phyloP scores from a whole-genome alignment of 2,113 vertebrate species.

The Peromyscus leucopus region DNA sequence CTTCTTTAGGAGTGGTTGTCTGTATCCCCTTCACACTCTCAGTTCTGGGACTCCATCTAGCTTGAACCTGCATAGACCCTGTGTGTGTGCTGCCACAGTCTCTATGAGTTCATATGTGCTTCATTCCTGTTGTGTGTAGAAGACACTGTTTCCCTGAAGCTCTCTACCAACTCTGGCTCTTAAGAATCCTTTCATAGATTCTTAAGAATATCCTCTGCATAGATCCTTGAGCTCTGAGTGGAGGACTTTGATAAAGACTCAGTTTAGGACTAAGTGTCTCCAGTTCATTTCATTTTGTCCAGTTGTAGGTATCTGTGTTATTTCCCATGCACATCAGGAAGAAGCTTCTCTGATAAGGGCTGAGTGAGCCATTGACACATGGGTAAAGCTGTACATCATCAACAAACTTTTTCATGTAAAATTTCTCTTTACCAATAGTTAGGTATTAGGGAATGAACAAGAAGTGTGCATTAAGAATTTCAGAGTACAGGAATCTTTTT shows the following conservation, averaged over 20 bases:
- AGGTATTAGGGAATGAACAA: background rate
- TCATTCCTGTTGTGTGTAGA: background rate
- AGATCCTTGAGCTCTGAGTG: background rate
- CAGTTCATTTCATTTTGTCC: background rate
- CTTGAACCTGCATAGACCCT: background rate
- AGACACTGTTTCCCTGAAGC: background rate
- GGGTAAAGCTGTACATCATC: background rate
- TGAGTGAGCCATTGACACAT: background rate
- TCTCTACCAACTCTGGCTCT: background rate
- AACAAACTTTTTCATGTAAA: background rate
- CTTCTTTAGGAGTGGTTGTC: background rate
- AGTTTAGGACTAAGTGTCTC: background rate
- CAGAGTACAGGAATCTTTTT: background rate
- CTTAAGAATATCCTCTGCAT: background rate
- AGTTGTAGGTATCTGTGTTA: no score
- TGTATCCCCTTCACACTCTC: background rate
- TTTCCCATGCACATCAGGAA: background rate
- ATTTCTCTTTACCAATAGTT: slow-evolving; percentile 35
- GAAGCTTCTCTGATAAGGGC: background rate
- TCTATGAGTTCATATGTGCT: background rate
- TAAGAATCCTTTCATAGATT: background rate
- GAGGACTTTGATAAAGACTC: background rate
- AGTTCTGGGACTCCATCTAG: background rate
- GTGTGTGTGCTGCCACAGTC: background rate
- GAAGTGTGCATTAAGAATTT: background rate